Evolutionary conservation across 2,113 vertebrate species (phyloP).

Genomic region (Ranitomeya imitator): DNA sequence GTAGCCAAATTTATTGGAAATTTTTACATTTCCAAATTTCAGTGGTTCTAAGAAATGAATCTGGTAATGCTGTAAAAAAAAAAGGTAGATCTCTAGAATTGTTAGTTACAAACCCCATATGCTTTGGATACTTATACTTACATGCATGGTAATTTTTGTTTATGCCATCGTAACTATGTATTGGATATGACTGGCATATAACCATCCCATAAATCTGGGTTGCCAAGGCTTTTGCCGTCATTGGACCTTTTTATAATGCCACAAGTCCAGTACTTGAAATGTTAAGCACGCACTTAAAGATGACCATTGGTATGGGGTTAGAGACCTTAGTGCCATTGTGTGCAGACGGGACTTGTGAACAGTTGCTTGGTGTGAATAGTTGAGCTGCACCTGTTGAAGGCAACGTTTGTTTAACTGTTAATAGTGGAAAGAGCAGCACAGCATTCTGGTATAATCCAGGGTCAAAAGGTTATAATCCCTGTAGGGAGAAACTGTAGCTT

Average conservation of each 20-base stretch:
- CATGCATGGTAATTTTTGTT: background rate
- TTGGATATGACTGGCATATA: background rate
- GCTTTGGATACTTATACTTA: background rate
- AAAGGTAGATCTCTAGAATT: no score
- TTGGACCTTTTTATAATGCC: no score
- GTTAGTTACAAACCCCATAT: background rate
- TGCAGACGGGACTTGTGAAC: constrained; percentile 11
- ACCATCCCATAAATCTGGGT: no score
- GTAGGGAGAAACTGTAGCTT: constrained; percentile 35
- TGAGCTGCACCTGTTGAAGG: constrained; percentile 41
- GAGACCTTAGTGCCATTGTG: background rate
- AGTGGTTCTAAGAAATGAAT: background rate
- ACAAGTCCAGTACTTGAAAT: no score
- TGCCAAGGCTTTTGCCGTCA: no score
- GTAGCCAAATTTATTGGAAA: background rate
- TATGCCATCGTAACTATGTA: background rate
- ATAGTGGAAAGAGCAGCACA: constrained; percentile 18
- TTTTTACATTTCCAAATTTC: background rate
- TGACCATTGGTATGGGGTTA: background rate
- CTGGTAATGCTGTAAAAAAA: background rate
- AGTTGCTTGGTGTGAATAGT: constrained; percentile 29
- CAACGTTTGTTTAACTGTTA: constrained; percentile 46
- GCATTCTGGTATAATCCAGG: constrained; percentile 24
- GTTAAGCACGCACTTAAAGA: no score
- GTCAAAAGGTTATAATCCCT: constrained; percentile 46